phyloP scores from a whole-genome alignment of 2,797 vertebrate genomes.

The Orestias chungarensis region DNA sequence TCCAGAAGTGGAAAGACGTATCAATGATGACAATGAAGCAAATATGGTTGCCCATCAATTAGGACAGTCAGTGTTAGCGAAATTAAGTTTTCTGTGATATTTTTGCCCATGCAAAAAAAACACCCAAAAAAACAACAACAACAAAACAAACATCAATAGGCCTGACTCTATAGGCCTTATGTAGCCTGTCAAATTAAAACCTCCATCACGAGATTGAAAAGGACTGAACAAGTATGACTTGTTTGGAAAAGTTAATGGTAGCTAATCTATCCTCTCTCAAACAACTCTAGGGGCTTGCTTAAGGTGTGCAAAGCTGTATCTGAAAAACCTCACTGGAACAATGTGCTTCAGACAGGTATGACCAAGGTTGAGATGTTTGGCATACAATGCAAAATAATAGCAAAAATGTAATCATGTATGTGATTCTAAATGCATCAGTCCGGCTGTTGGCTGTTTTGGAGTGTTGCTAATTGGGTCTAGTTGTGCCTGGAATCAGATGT shows the following conservation, averaged over 20 bases:
- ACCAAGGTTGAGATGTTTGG: not conserved
- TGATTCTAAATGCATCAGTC: not conserved
- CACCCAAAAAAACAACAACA: too few relatives aligned
- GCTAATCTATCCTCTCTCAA: not conserved
- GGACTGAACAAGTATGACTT: not conserved
- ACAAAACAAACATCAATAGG: too few relatives aligned
- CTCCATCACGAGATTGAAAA: not conserved
- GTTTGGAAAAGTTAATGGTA: not conserved
- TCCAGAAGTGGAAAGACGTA: not conserved
- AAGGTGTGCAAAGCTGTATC: not conserved
- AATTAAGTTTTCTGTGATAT: not conserved
- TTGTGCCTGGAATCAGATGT: not conserved
- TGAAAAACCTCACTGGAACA: not conserved
- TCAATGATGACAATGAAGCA: not conserved
- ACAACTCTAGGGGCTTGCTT: too few relatives aligned
- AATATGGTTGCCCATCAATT: not conserved
- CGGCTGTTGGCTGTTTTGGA: not conserved
- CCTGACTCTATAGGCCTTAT: not conserved
- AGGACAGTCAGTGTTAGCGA: not conserved
- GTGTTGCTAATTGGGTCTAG: not conserved
- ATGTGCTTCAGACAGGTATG: not conserved
- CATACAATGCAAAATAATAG: not conserved
- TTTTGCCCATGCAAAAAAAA: not conserved
- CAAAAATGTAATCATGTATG: not conserved
- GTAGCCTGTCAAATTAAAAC: not conserved